Conservation (phyloP, 1,140 invertebrate species). For the Brachionus asplanchnoidis region DNA sequence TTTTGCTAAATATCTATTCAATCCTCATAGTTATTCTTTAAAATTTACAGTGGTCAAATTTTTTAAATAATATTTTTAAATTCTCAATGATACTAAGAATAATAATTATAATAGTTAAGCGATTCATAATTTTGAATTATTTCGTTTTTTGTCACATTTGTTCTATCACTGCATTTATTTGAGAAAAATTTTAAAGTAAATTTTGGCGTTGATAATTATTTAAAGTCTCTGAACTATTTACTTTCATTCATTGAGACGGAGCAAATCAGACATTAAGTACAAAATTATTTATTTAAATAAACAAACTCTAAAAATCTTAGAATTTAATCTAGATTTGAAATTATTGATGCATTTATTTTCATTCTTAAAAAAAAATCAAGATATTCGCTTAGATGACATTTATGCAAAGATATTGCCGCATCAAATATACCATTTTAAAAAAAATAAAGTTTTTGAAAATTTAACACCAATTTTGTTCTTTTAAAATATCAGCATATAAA, state of each 20-base stretch:
- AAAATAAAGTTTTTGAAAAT: background rate
- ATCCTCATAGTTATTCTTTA: too few species aligned
- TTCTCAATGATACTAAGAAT: too few species aligned
- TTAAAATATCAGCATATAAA: background rate
- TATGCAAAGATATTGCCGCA: background rate
- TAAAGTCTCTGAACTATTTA: background rate
- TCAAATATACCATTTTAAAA: background rate
- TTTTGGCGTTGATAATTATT: too few species aligned
- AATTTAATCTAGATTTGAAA: background rate
- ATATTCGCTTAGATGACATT: background rate
- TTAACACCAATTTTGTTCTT: slow-evolving; percentile 14
- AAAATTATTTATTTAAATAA: background rate
- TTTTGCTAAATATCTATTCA: too few species aligned
- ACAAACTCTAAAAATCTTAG: background rate
- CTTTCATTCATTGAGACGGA: background rate
- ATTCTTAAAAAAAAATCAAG: background rate
- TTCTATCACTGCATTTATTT: too few species aligned
- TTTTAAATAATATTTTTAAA: too few species aligned
- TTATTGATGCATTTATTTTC: background rate
- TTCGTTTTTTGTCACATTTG: too few species aligned
- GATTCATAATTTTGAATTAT: too few species aligned
- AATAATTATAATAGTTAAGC: too few species aligned
- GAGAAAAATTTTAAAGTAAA: too few species aligned
- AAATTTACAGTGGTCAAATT: too few species aligned
- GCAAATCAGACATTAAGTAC: background rate